These are phyloP conservation scores for Magallana ariakensis DNA, from an alignment of 1,140 invertebrate species.

Conservation along the genomic window DNA sequence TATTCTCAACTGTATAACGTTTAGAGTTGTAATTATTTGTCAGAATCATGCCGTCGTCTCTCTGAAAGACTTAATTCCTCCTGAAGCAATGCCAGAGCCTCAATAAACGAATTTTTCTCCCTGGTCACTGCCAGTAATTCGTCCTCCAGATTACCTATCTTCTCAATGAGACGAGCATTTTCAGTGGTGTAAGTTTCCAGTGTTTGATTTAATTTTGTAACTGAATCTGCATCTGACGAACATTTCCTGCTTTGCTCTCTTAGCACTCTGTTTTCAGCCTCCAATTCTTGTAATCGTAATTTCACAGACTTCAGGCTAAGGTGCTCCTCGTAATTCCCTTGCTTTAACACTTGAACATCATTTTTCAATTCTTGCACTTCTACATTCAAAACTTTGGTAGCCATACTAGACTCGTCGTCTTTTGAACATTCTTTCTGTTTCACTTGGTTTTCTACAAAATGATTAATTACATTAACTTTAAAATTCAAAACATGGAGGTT, in stretches of 20 bases:
- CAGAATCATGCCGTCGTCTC: slow-evolving; percentile 42
- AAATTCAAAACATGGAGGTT: no score
- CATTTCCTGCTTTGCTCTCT: slow-evolving; percentile 47
- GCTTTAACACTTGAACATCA: slow-evolving; percentile 27
- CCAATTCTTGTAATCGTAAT: slow-evolving; percentile 38
- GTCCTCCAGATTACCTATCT: slow-evolving; percentile 62
- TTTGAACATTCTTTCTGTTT: neutral
- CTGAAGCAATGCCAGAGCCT: slow-evolving; percentile 72
- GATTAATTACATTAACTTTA: no score
- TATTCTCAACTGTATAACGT: neutral
- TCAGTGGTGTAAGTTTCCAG: slow-evolving; percentile 54
- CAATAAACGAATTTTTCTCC: slow-evolving; percentile 72
- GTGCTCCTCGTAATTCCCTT: neutral
- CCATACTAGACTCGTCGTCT: neutral
- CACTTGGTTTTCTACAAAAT: no score
- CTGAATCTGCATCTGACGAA: slow-evolving; percentile 10
- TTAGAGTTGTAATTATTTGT: neutral
- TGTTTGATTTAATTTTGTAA: neutral
- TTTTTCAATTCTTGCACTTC: neutral
- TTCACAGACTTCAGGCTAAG: slow-evolving; percentile 15
- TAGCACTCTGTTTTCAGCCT: slow-evolving; percentile 51
- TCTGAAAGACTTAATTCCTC: slow-evolving; percentile 73
- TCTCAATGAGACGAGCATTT: slow-evolving; percentile 64
- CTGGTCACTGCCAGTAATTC: slow-evolving; percentile 61
- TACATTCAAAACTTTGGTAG: neutral